Percentiles rank a stretch among this genome's conserved stretches.
phyloP scores from a whole-genome alignment of 2,797 vertebrate genomes.

The Hoplostethus mediterraneus region DNA sequence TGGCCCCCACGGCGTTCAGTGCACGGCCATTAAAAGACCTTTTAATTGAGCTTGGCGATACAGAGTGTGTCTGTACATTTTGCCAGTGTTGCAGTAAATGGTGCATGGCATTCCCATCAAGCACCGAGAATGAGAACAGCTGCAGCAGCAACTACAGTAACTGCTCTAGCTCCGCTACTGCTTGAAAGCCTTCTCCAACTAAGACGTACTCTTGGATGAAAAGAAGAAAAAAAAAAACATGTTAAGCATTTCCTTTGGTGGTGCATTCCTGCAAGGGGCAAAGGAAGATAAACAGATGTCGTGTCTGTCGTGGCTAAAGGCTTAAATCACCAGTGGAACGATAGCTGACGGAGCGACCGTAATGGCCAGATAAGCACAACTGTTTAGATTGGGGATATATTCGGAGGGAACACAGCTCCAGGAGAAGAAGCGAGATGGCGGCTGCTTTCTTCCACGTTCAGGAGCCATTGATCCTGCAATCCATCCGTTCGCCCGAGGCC shows the following conservation, averaged over 20 bases:
- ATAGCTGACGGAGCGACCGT: slow-evolving; percentile 34
- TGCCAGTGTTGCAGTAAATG: slow-evolving; percentile 71
- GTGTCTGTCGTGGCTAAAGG: slow-evolving; percentile 38
- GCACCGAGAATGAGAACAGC: slow-evolving; percentile 68
- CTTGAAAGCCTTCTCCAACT: slow-evolving; percentile 45
- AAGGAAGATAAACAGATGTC: slow-evolving; percentile 76
- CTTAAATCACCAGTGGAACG: slow-evolving; percentile 45
- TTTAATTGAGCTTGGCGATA: slow-evolving; percentile 65
- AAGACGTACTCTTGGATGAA: slow-evolving; percentile 41
- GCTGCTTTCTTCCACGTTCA: slow-evolving; percentile 46
- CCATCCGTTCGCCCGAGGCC: slow-evolving; percentile 67
- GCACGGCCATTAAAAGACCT: slow-evolving; percentile 54
- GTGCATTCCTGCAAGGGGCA: slow-evolving; percentile 59
- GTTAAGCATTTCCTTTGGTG: slow-evolving; percentile 63
- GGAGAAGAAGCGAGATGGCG: slow-evolving; percentile 26
- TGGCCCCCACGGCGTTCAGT: slow-evolving; percentile 30
- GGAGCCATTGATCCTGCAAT: slow-evolving; percentile 67
- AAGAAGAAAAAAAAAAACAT: slow-evolving; percentile 17
- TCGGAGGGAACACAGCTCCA: slow-evolving; percentile 23
- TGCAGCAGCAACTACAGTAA: slow-evolving; percentile 49
- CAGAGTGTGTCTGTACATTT: slow-evolving; percentile 60
- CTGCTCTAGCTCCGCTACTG: slow-evolving; percentile 33
- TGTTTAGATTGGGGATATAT: slow-evolving; percentile 25
- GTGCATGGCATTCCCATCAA: slow-evolving; percentile 44
- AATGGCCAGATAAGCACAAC: slow-evolving; percentile 47